These are phyloP conservation scores for Teleopsis dalmanni DNA, from an alignment of 1,140 invertebrate species.

Conservation along the genomic window DNA sequence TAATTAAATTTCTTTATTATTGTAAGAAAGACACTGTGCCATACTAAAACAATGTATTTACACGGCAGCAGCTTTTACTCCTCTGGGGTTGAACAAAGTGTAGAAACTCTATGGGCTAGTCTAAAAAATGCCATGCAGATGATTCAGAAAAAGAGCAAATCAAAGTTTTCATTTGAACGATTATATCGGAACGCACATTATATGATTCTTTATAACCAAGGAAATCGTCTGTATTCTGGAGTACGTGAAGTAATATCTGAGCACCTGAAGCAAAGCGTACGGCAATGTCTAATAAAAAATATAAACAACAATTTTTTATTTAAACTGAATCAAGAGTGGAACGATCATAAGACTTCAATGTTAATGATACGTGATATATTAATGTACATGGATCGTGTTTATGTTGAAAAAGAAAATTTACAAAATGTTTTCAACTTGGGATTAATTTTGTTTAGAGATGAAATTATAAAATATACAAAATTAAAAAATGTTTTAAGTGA, in stretches of 20 bases:
- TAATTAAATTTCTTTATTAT: too few species aligned
- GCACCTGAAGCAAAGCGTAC: constrained; percentile 91
- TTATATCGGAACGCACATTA: constrained; percentile 99
- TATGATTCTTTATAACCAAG: constrained; percentile 99
- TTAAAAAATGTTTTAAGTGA: constrained; percentile 91
- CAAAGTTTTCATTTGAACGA: constrained; percentile 98
- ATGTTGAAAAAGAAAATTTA: constrained; percentile 96
- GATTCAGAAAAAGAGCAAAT: constrained; percentile 99
- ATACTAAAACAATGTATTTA: too few species aligned
- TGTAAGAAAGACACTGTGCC: too few species aligned
- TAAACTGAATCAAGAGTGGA: constrained; percentile 95
- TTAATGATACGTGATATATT: constrained; percentile 99
- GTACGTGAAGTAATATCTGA: constrained; percentile 97
- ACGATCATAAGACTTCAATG: constrained; percentile 99
- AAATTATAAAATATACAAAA: constrained; percentile 91
- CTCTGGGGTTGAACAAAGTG: constrained; percentile 98
- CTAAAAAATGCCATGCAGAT: constrained; percentile 99
- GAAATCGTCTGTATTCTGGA: constrained; percentile 93
- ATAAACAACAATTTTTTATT: constrained; percentile 96
- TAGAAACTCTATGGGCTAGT: constrained; percentile 94
- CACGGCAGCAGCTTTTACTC: too few species aligned
- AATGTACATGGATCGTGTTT: constrained; percentile 99
- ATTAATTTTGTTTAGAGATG: constrained; percentile 95
- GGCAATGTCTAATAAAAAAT: constrained; percentile 85
- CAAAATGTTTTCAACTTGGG: constrained; percentile 99